Base-by-base conservation (phyloP, 2,888 invertebrate species). In the Protodeltote pygarga region DNA sequence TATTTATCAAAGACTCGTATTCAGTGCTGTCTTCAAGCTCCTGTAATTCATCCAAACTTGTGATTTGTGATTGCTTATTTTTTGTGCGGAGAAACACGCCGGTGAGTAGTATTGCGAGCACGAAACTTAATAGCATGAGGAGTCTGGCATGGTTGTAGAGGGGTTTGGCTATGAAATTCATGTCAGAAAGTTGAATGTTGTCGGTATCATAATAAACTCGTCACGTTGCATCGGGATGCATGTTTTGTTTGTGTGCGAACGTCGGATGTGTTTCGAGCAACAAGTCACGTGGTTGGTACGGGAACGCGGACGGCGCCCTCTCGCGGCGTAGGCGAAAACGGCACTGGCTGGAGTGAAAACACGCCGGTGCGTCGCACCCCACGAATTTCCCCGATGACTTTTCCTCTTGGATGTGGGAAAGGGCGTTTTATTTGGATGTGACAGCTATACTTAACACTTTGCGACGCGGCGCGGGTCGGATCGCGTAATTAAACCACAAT, bases 351-450 rank as follows among this genome's bases (percentile, higher is more conserved):
- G 73, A 77, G 79, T 77, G 85, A 86, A 87, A 89, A 88, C 81
- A 83, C 83, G 82, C 73, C 79, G 83, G 79, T 83, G 84, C 89
- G 89, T 81, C 89, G 86, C 90, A 81, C 91, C 89, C 89, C 79
- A 84, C 89, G 84, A 88, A 86, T 89, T 89, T 89, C 85, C 88
- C 85, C 84, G 79, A 81, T 86, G 88, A 87, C 85, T 90, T 90
- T 89, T 85, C 88, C 79, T 77, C 81, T 70, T 68, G 77, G 87
- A 89, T 87, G 84, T 81, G 63, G 61, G 83, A 89, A 88, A 65
- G 65, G 60, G 59, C 58, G 57, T 65, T 73, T 67, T 57, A 59
- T 75, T 75, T 84, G 83, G 89, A 89, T 81, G 66, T 69, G 87
- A 66, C 71, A 57, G 46, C 69, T 65, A 60, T 65, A 63, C 55